Percentiles rank a stretch among this genome's conserved stretches.
These are phyloP conservation scores for Ctena decussata DNA, from an alignment of 2,888 invertebrate species.

Conservation along the genomic window DNA sequence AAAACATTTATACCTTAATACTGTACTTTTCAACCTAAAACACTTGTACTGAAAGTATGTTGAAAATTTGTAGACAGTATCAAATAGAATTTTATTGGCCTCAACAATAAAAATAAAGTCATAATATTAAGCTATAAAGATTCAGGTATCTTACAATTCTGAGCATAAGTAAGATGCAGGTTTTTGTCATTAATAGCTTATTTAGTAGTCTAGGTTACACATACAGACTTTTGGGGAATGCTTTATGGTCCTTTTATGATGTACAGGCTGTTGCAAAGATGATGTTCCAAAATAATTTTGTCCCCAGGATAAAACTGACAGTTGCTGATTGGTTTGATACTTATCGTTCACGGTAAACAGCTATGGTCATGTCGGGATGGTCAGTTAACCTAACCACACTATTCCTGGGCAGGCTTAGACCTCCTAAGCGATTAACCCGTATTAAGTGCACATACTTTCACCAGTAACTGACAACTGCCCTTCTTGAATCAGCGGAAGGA, in stretches of 20 bases:
- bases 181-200: slow-evolving; percentile 12
- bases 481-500: too few species aligned
- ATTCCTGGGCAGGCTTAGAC: too few species aligned
- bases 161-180: slow-evolving; percentile 10
- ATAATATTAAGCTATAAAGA: neutral
- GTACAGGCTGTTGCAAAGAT: neutral
- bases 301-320: too few species aligned
- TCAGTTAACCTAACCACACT: too few species aligned
- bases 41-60: neutral
- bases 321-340: too few species aligned
- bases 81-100: neutral
- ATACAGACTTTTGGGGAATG: neutral
- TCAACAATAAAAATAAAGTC: slow-evolving; percentile 1
- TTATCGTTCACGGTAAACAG: too few species aligned
- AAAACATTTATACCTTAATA: too few species aligned
- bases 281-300: neutral
- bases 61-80: neutral
- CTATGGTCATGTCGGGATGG: too few species aligned
- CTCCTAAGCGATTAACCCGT: too few species aligned
- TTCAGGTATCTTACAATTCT: neutral
- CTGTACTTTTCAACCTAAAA: too few species aligned
- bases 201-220: slow-evolving; percentile 13
- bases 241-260: slow-evolving; percentile 1
- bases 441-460: too few species aligned
- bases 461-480: too few species aligned